Percentiles rank a stretch among this genome's conserved stretches.
These are phyloP conservation scores for Ctenopoma multispine DNA, from an alignment of 2,797 vertebrate genomes.

Conservation along the genomic window DNA sequence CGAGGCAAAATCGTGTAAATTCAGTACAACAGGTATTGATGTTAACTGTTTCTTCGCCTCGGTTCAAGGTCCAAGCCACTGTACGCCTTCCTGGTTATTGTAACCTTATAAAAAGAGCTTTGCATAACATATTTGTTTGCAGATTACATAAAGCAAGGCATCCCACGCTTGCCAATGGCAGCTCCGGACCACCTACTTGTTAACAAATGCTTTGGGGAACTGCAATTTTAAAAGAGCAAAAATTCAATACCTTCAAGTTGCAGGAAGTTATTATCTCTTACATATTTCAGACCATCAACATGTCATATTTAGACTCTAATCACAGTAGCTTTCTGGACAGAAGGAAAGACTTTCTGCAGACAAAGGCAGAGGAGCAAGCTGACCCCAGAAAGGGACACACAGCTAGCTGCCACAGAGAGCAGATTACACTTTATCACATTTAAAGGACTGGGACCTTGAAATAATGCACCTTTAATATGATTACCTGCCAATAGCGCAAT, in stretches of 20 bases:
- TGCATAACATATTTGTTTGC: conserved; percentile 67
- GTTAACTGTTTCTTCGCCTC: conserved; percentile 32
- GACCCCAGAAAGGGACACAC: conserved; percentile 74
- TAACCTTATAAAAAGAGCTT: conserved; percentile 67
- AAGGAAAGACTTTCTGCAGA: conserved; percentile 24
- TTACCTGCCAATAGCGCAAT: conserved; percentile 75
- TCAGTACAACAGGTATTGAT: conserved; percentile 34
- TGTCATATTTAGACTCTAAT: conserved; percentile 24
- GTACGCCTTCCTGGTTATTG: conserved; percentile 50
- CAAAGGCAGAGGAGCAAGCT: conserved; percentile 44
- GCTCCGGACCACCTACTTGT: conserved; percentile 65
- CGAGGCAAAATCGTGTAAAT: conserved; percentile 36
- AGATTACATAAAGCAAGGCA: conserved; percentile 64
- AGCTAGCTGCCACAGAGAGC: conserved; percentile 57
- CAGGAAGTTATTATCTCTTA: conserved; percentile 14
- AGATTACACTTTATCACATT: conserved; percentile 80
- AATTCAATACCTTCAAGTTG: conserved; percentile 33
- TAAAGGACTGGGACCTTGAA: conserved; percentile 81
- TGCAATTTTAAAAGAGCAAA: conserved; percentile 47
- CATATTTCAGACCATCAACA: neutral
- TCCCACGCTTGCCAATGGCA: conserved; percentile 57
- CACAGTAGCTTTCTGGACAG: conserved; percentile 9
- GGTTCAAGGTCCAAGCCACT: conserved; percentile 52
- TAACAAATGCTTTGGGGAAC: conserved; percentile 47
- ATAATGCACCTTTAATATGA: conserved; percentile 82